Percentiles rank a stretch among this genome's conserved stretches.
Evolutionary conservation across 2,888 invertebrate genomes (phyloP).

Genomic region (Dynastes hyllus): DNA sequence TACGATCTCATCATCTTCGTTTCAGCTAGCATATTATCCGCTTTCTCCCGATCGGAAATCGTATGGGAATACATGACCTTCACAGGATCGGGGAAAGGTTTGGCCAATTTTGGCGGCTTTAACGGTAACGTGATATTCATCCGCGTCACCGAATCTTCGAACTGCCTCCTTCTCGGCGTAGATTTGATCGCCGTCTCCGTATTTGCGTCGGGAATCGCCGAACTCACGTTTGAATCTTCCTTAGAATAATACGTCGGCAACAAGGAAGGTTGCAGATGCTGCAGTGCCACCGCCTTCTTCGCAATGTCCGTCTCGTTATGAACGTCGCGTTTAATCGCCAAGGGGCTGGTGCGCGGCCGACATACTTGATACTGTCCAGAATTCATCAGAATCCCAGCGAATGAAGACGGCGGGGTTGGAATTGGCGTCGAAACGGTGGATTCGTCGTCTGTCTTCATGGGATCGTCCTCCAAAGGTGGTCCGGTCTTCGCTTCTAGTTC

Average conservation of each 20-base stretch:
- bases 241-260: conserved; percentile 59
- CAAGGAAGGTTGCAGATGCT: conserved; percentile 59
- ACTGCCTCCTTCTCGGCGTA: conserved; percentile 53
- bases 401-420: neutral
- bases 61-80: conserved; percentile 67
- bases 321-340: conserved; percentile 18
- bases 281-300: conserved; percentile 54
- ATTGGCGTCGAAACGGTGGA: neutral
- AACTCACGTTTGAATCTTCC: conserved; percentile 35
- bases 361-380: conserved; percentile 57
- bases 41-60: conserved; percentile 68
- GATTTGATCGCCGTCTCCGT: conserved; percentile 47
- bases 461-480: too few species aligned
- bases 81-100: conserved; percentile 68
- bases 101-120: conserved; percentile 65
- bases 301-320: conserved; percentile 50
- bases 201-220: conserved; percentile 35
- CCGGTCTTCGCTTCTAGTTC: neutral
- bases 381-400: neutral
- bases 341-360: conserved; percentile 53
- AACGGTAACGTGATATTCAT: conserved; percentile 65
- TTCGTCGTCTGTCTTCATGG: too few species aligned
- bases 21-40: conserved; percentile 66
- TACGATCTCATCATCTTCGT: conserved; percentile 50
- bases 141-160: conserved; percentile 65